Conservation (phyloP, 2,113 vertebrate species). For the Cercocebus atys region DNA sequence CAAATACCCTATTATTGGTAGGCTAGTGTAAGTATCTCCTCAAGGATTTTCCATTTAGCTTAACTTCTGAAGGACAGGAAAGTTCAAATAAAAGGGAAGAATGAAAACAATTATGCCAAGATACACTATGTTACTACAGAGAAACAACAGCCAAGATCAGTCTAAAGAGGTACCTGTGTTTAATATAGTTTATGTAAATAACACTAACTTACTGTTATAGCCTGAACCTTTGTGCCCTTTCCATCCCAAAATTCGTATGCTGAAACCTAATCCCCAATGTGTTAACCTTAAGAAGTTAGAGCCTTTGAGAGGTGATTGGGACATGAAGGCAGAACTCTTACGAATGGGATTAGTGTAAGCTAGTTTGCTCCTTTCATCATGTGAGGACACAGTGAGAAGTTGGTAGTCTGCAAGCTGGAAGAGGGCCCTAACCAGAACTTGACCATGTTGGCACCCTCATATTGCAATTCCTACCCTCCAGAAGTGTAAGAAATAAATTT, state of each 20-base stretch:
- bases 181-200: not conserved
- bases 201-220: not conserved
- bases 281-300: not conserved
- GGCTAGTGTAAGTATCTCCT: not conserved
- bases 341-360: not conserved
- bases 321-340: not conserved
- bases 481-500: not conserved
- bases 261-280: not conserved
- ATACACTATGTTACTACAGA: not conserved
- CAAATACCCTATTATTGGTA: not conserved
- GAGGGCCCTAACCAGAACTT: not conserved
- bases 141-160: not conserved
- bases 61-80: not conserved
- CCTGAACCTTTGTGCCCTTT: not conserved
- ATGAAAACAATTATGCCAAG: not conserved
- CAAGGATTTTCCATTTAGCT: not conserved
- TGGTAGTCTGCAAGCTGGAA: not conserved
- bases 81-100: not conserved
- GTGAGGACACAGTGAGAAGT: not conserved
- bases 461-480: not conserved
- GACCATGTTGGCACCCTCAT: not conserved
- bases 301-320: not conserved
- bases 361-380: too few relatives aligned
- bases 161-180: not conserved
- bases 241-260: not conserved